Evolutionary conservation across 2,888 invertebrate species (phyloP).

Genomic region (Mimumesa dahlbomi): DNA sequence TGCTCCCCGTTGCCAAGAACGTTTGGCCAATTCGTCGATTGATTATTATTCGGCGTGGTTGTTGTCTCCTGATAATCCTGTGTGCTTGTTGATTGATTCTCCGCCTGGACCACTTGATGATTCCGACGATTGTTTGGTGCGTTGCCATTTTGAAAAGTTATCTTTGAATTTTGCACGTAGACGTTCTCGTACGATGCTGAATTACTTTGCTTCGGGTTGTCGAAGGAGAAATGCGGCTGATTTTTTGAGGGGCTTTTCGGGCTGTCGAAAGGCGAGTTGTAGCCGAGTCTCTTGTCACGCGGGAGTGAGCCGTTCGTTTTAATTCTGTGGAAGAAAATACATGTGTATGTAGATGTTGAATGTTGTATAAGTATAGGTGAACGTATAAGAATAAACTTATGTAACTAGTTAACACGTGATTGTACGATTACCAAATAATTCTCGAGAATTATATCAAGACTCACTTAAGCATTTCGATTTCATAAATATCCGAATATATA

Average conservation of each 20-base stretch:
- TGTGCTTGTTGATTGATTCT: constrained; percentile 27
- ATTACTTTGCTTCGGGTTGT: constrained; percentile 76
- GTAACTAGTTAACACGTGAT: too few species aligned
- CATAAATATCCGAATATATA: too few species aligned
- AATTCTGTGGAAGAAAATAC: constrained; percentile 82
- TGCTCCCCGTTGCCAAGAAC: constrained; percentile 55
- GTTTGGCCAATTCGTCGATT: constrained; percentile 67
- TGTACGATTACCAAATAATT: too few species aligned
- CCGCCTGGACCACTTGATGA: constrained; percentile 23
- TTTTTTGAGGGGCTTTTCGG: constrained; percentile 74
- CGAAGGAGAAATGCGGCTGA: constrained; percentile 78
- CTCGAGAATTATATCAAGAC: too few species aligned
- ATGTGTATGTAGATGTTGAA: too few species aligned
- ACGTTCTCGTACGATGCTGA: constrained; percentile 74
- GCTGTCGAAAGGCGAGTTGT: constrained; percentile 78
- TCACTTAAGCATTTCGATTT: too few species aligned
- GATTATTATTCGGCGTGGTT: constrained; percentile 71
- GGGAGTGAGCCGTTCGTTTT: constrained; percentile 95
- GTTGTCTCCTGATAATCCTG: constrained; percentile 32
- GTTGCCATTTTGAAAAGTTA: constrained; percentile 62
- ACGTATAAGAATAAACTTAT: too few species aligned
- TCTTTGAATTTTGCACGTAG: constrained; percentile 75
- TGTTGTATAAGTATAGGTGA: too few species aligned
- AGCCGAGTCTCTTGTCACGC: constrained; percentile 83
- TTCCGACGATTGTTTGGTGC: constrained; percentile 41